Base-by-base conservation (phyloP, 2,888 invertebrate genomes). In the Chalcosyrphus nemorum region DNA sequence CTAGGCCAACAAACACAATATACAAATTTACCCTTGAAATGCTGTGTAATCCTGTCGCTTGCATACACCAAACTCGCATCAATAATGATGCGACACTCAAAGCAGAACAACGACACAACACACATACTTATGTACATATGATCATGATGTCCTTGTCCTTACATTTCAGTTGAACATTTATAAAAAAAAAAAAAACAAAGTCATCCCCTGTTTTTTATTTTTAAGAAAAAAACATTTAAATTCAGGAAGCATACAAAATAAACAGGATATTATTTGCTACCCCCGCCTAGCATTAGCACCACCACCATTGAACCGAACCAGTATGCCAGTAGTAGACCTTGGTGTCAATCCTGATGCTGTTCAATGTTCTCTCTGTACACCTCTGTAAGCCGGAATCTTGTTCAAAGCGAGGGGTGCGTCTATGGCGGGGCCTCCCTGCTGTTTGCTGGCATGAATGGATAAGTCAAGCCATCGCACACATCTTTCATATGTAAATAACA, bases 201-300 rank as follows among this genome's bases (percentile, higher is more conserved):
- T 56, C 75, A 81, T 63, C 81, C 76, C 81, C 17, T 2, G 32
- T 15, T 72, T n/a, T n/a, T n/a, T n/a, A n/a, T n/a, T n/a, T n/a
- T 72, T 65, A 66, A 24, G 7, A 45, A 35, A 19, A 27, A 52
- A 52, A 24, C 32, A 19, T 15, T 63, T 78, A 72, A 68, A 82
- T 78, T 82, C 82, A 78, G 78, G 78, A 78, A 77, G 71, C 81
- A 66, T 76, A 77, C 65, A 45, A 56, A n/a, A 59, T 72, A 82
- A 82, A 82, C 78, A 82, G 82, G 82, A 82, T 82, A 82, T 82
- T 78, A 68, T 77, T 61, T 71, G 15, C 59, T 29, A 82, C 61
- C 77, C 50, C 65, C 65, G 38, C n/a, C 68, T 29, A 32, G 7
- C 19, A 52, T 63, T 27, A 19, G 59, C 13, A 38, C 27, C 43